Evolutionary conservation across 1,140 invertebrate genomes (phyloP).

Genomic region (Homalodisca vitripennis): DNA sequence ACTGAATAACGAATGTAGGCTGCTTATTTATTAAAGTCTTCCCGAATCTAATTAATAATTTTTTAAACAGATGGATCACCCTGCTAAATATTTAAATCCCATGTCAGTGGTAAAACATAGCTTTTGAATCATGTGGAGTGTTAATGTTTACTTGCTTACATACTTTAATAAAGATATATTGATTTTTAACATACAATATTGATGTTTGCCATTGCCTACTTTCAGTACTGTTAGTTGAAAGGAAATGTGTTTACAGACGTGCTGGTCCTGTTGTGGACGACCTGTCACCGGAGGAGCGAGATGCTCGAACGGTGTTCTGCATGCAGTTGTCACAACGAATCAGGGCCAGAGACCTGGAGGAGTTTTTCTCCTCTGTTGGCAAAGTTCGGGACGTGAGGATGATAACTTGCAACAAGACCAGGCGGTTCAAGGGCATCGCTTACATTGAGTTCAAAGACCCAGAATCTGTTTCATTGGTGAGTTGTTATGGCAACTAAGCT

Average conservation of each 20-base stretch:
- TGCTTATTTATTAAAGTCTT: too few relatives aligned
- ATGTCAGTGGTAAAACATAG: too few relatives aligned
- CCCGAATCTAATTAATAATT: too few relatives aligned
- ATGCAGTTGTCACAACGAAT: slow-evolving; percentile 95
- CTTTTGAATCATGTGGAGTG: too few relatives aligned
- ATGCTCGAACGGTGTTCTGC: slow-evolving; percentile 97
- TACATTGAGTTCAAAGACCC: slow-evolving; percentile 99
- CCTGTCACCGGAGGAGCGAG: slow-evolving; percentile 95
- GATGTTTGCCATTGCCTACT: neutral
- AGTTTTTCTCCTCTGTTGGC: slow-evolving; percentile 98
- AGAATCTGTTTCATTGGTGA: slow-evolving; percentile 92
- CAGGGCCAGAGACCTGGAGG: slow-evolving; percentile 93
- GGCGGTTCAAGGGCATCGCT: slow-evolving; percentile 97
- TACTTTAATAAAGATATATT: too few relatives aligned
- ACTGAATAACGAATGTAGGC: too few relatives aligned
- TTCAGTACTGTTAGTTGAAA: neutral
- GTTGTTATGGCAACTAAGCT: too few relatives aligned
- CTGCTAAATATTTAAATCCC: too few relatives aligned
- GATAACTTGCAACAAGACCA: slow-evolving; percentile 98
- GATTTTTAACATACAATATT: too few relatives aligned
- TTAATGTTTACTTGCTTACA: too few relatives aligned
- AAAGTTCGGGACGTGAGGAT: slow-evolving; percentile 98
- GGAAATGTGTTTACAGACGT: slow-evolving; percentile 20
- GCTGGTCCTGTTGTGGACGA: slow-evolving; percentile 55
- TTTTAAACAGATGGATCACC: too few relatives aligned